Evolutionary conservation across 2,888 invertebrate species (phyloP).

Genomic region (Metopia argyrocephala): DNA sequence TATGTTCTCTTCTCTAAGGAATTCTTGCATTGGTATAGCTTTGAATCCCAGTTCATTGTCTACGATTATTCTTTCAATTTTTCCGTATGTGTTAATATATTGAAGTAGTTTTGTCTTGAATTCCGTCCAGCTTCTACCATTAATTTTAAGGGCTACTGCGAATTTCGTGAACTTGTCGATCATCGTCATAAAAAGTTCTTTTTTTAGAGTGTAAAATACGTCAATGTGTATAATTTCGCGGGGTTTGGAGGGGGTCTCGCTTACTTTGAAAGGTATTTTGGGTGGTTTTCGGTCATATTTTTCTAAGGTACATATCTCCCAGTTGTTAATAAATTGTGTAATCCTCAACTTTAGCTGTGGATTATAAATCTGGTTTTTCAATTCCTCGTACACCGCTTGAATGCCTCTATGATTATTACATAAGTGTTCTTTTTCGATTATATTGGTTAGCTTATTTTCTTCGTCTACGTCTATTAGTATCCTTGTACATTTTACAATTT

Average conservation of each 20-base stretch:
- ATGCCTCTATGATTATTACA: conserved; percentile 33
- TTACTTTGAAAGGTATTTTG: neutral
- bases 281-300: conserved; percentile 59
- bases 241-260: neutral
- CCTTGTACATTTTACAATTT: conserved; percentile 23
- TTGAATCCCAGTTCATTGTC: neutral
- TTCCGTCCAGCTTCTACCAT: no score
- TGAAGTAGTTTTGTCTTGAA: no score
- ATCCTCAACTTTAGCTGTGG: conserved; percentile 52
- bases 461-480: conserved; percentile 27
- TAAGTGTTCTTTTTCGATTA: conserved; percentile 32
- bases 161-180: no score
- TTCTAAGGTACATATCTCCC: conserved; percentile 54
- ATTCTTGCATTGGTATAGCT: conserved; percentile 46
- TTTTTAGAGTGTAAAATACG: neutral
- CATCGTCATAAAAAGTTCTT: neutral
- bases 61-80: neutral
- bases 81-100: neutral
- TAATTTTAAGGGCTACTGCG: no score
- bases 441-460: conserved; percentile 10
- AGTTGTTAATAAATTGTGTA: conserved; percentile 63
- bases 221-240: neutral
- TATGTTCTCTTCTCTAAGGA: conserved; percentile 35
- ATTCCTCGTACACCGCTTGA: no score
- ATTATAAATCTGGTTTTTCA: conserved; percentile 39